Percentiles rank a stretch among this genome's conserved stretches.
These are phyloP conservation scores for Macaca nemestrina DNA, from an alignment of 2,113 vertebrate species.

Conservation along the genomic window DNA sequence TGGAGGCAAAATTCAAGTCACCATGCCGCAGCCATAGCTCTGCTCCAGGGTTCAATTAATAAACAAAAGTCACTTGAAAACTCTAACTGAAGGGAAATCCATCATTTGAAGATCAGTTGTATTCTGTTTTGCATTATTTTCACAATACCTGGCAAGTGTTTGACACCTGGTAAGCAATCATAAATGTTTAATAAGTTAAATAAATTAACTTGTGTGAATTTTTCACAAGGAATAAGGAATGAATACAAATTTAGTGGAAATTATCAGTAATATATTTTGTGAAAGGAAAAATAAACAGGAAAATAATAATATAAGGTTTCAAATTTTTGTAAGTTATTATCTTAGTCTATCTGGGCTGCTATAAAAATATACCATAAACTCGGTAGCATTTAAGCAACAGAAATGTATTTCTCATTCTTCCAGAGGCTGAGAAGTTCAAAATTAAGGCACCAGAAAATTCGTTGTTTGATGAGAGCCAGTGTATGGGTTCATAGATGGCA, in stretches of 20 bases:
- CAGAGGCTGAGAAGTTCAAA: not conserved
- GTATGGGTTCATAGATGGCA: not conserved
- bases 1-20: not conserved
- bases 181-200: constrained; percentile 38
- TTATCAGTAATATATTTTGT: not conserved
- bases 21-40: not conserved
- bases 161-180: not conserved
- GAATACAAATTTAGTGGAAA: not conserved
- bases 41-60: not conserved
- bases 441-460: not conserved
- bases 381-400: not conserved
- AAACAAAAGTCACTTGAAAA: not conserved
- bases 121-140: not conserved
- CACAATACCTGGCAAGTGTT: not conserved
- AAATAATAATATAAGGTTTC: not conserved
- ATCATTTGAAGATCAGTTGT: not conserved
- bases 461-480: rapidly evolving
- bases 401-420: not conserved
- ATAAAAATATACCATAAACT: not conserved
- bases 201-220: not conserved
- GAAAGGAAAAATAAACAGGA: not conserved
- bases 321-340: not conserved
- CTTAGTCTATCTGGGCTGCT: not conserved
- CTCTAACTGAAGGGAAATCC: not conserved
- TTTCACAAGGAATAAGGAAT: not conserved